Evolutionary conservation across 2,888 invertebrate species (phyloP).

Genomic region (Parascotia fuliginaria): DNA sequence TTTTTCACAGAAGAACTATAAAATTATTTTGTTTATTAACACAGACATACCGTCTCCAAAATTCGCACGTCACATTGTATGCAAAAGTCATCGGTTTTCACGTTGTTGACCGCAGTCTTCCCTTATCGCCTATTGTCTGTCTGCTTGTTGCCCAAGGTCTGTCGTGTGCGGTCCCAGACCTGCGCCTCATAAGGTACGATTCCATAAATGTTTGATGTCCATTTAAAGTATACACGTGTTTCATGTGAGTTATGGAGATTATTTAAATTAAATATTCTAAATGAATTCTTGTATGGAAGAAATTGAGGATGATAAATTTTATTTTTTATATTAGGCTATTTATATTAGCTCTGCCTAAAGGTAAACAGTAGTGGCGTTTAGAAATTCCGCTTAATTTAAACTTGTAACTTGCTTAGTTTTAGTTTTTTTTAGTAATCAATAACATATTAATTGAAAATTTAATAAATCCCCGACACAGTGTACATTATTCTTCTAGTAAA

Average conservation of each 20-base stretch:
- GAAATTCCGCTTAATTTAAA: no score
- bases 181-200: conserved; percentile 25
- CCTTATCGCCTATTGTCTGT: conserved; percentile 74
- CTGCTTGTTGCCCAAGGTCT: conserved; percentile 57
- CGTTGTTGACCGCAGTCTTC: conserved; percentile 68
- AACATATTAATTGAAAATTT: no score
- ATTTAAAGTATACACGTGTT: conserved; percentile 12
- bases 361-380: no score
- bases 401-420: no score
- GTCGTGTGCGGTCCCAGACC: conserved; percentile 54
- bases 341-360: no score
- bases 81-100: conserved; percentile 66
- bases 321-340: no score
- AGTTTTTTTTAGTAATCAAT: no score
- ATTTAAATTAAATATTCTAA: conserved; percentile 3
- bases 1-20: no score
- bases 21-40: no score
- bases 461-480: no score
- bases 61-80: conserved; percentile 37
- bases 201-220: conserved; percentile 21
- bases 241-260: conserved; percentile 6
- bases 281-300: background rate
- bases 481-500: no score
- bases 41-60: conserved; percentile 4
- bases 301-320: no score